A percentile compares a stretch with the other conserved stretches of the same genome.
These are phyloP conservation scores for Paraescarpia echinospica DNA, from an alignment of 1,140 invertebrate species.

Conservation along the genomic window DNA sequence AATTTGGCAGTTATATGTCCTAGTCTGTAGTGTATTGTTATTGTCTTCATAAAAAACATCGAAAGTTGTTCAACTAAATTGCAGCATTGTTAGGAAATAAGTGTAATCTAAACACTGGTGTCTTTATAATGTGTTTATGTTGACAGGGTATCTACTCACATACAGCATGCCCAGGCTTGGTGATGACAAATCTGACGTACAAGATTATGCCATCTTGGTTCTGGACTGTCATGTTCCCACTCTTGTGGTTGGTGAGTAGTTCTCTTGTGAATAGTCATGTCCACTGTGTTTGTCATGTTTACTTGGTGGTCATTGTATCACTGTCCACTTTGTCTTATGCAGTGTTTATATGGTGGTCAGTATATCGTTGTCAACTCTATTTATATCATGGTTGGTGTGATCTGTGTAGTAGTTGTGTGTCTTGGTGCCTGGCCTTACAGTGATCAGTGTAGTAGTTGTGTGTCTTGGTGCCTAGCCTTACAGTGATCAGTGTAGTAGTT, in stretches of 20 bases:
- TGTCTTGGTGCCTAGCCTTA: too few species aligned
- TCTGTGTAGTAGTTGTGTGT: too few species aligned
- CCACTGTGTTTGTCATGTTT: not conserved
- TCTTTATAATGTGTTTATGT: constrained; percentile 19
- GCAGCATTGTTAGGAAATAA: not conserved
- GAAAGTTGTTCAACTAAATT: not conserved
- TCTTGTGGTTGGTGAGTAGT: constrained; percentile 43
- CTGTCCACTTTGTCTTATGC: too few species aligned
- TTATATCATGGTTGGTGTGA: too few species aligned
- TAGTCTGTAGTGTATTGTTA: not conserved
- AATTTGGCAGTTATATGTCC: not conserved
- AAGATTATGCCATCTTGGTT: constrained; percentile 46
- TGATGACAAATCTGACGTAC: constrained; percentile 43
- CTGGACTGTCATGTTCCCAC: constrained; percentile 42
- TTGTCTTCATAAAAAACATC: not conserved
- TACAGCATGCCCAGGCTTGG: constrained; percentile 43
- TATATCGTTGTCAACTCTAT: too few species aligned
- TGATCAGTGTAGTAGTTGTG: too few species aligned
- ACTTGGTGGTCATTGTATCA: too few species aligned
- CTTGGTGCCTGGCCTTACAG: too few species aligned
- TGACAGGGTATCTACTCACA: constrained; percentile 45
- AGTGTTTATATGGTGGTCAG: too few species aligned
- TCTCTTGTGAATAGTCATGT: not conserved
- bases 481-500: too few species aligned
- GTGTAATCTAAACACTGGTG: not conserved